These are phyloP conservation scores for Drosophila fulvimacula DNA, from an alignment of 2,888 invertebrate genomes.

Conservation along the genomic window DNA sequence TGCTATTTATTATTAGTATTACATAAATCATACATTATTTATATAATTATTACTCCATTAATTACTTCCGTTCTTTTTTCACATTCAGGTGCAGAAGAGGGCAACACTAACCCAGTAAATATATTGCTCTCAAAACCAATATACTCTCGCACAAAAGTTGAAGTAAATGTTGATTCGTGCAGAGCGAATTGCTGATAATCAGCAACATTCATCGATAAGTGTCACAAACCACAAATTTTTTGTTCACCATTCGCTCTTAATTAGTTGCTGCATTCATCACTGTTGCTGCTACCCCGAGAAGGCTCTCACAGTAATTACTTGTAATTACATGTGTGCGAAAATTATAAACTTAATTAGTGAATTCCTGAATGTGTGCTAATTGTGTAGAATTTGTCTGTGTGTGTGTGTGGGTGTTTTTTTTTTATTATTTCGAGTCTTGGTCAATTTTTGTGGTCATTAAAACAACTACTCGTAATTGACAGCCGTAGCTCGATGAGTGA, in stretches of 20 bases:
- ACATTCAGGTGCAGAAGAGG: no score
- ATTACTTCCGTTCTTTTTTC: neutral
- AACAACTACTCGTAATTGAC: conserved; percentile 48
- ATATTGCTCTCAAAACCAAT: neutral
- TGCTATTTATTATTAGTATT: no score
- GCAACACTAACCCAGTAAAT: neutral
- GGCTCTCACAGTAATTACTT: conserved; percentile 2
- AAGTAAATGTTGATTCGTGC: neutral
- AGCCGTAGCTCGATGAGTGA: conserved; percentile 29
- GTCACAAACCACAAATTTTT: neutral
- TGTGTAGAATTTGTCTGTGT: conserved; percentile 25
- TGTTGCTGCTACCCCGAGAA: neutral
- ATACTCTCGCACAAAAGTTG: neutral
- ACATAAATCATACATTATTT: no score
- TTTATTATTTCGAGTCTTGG: conserved; percentile 15
- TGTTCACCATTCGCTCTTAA: neutral
- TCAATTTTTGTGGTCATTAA: conserved; percentile 52
- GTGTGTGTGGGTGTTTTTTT: neutral
- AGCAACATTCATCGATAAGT: neutral
- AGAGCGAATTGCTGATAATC: neutral
- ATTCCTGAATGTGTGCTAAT: conserved; percentile 46
- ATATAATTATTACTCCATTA: neutral
- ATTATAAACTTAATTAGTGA: conserved; percentile 20
- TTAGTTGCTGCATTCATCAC: neutral
- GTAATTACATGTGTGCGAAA: conserved; percentile 14